Evolutionary conservation across 2,888 invertebrate species (phyloP).

Genomic region (Volucella zonaria): DNA sequence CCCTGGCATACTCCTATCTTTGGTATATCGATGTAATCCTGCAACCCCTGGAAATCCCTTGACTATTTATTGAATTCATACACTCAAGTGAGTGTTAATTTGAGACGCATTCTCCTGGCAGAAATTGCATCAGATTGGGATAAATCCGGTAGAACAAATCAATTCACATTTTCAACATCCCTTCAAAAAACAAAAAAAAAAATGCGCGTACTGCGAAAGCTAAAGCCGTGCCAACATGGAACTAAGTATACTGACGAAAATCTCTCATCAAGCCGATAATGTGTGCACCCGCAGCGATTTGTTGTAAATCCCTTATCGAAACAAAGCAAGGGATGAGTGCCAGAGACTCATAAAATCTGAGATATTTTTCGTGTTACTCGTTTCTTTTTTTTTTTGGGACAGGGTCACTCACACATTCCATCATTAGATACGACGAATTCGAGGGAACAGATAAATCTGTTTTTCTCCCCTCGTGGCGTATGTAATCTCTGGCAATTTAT

Average conservation of each 20-base stretch:
- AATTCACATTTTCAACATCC: conserved; percentile 37
- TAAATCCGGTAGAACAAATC: conserved; percentile 54
- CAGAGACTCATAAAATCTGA: too few relatives aligned
- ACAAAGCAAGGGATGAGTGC: conserved; percentile 31
- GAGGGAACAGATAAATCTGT: conserved; percentile 47
- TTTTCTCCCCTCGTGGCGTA: conserved; percentile 44
- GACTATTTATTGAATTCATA: conserved; percentile 21
- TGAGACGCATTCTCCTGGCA: conserved; percentile 18
- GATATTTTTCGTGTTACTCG: too few relatives aligned
- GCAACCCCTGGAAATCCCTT: background rate
- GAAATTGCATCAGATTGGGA: conserved; percentile 17
- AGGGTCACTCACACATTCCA: conserved; percentile 34
- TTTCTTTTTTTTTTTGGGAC: background rate
- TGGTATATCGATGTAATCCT: conserved; percentile 30
- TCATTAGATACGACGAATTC: conserved; percentile 33
- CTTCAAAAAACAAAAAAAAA: background rate
- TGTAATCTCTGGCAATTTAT: conserved; percentile 71
- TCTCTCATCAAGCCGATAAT: conserved; percentile 60
- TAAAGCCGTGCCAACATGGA: background rate
- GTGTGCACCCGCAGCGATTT: conserved; percentile 69
- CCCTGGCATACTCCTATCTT: background rate
- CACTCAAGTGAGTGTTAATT: conserved; percentile 39
- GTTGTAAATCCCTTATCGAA: conserved; percentile 57
- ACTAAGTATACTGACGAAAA: background rate
- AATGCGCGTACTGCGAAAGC: background rate